These are phyloP conservation scores for Alca torda DNA, from an alignment of 2,797 vertebrate species.

Conservation along the genomic window DNA sequence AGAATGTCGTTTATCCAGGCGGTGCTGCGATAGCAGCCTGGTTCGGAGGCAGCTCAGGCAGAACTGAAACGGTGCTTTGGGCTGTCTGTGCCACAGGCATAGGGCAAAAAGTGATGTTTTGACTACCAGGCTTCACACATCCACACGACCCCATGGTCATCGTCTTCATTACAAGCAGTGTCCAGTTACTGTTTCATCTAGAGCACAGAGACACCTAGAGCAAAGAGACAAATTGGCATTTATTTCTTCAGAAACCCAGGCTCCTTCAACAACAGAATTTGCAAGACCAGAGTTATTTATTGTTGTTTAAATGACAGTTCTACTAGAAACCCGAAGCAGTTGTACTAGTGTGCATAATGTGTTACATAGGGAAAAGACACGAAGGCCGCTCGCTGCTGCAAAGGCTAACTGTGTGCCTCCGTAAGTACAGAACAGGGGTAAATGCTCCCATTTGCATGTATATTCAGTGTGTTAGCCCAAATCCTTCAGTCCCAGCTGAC, in stretches of 20 bases:
- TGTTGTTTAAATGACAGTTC: background rate
- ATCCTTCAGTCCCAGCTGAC: background rate
- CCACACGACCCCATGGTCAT: background rate
- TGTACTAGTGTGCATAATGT: background rate
- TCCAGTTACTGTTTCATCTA: background rate
- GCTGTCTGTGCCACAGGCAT: background rate
- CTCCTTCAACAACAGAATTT: background rate
- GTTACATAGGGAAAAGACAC: background rate
- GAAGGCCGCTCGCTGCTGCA: background rate
- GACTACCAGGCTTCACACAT: background rate
- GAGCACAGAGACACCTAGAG: background rate
- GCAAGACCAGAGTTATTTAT: background rate
- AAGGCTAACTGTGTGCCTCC: background rate
- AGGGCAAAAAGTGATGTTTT: background rate
- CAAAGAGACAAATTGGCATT: background rate
- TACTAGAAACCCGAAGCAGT: background rate
- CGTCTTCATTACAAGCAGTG: background rate
- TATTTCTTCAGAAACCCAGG: background rate
- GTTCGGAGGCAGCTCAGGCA: background rate
- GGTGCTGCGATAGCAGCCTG: accelerated
- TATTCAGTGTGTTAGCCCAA: background rate
- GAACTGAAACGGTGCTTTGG: accelerated
- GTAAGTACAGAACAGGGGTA: background rate
- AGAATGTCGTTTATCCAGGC: background rate
- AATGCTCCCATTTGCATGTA: background rate